Base-by-base conservation (phyloP, 2,888 invertebrate genomes). In the Campaea margaritaria region DNA sequence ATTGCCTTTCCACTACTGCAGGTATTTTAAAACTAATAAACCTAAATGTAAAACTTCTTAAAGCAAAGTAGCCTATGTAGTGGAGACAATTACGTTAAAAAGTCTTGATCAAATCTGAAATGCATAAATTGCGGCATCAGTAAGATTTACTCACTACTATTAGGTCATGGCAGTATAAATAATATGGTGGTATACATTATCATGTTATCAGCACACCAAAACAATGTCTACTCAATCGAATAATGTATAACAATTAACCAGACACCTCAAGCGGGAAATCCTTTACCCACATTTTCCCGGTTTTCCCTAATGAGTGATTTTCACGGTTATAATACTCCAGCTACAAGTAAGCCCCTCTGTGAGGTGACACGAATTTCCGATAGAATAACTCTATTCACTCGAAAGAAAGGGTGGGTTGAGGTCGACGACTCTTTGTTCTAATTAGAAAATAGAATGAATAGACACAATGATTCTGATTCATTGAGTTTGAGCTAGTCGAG, bases 251-350 rank as follows among this genome's bases (percentile, higher is more conserved):
- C 71, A 78, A 75, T 80, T 81, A 78, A 72, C 61, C 58, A 47
- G 68, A 71, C 74, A 78, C 76, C 64, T 81, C 78, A 75, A 75
- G 78, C 79, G 82, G 76, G 74, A 78, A 81, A 80, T 82, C 80
- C 81, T 78, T 80, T 78, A 72, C 73, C 72, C 71, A 72, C 73
- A 52, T 74, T 83, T 83, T 82, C 79, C 79, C 83, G 79, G 81
- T 77, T 81, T 83, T 85, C 82, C 85, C 83, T 81, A 81, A 83
- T 83, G 87, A 83, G 73, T 83, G 82, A 80, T 75, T 87, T 83
- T 79, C 82, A 77, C 79, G 72, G 79, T 78, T 51, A 48, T 46
- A 51, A 36, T 42, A 36, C 27, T 50, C 21, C 58, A 78, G 82
- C 60, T 79, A 83, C 79, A 80, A 75, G 63, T 52, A 62, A 64